Evolutionary conservation across 2,888 invertebrate genomes (phyloP).

Genomic region (Ophion costatus): DNA sequence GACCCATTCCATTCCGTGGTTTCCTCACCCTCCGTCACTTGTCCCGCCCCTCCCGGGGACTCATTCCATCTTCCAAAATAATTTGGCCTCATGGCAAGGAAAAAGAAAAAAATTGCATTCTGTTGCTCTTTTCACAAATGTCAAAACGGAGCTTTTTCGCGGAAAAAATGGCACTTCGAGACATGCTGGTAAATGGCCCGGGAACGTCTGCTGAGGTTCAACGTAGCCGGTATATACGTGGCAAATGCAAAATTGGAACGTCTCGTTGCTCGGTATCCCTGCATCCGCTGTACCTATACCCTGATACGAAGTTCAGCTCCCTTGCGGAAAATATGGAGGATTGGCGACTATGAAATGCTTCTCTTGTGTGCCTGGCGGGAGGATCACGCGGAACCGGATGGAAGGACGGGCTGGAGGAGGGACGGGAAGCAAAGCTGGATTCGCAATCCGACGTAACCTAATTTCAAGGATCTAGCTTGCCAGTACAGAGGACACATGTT

Average conservation of each 20-base stretch:
- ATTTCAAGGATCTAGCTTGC: conserved; percentile 60
- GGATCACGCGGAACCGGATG: not conserved
- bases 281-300: conserved; percentile 25
- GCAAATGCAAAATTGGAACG: conserved; percentile 63
- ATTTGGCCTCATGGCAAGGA: conserved; percentile 27
- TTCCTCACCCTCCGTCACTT: not conserved
- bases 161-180: conserved; percentile 37
- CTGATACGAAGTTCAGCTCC: conserved; percentile 17
- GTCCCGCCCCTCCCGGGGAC: not conserved
- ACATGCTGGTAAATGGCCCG: conserved; percentile 46
- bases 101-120: conserved; percentile 16
- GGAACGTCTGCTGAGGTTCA: conserved; percentile 8
- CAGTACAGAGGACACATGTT: conserved; percentile 38
- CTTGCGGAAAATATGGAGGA: conserved; percentile 64
- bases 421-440: conserved; percentile 57
- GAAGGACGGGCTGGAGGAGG: not conserved
- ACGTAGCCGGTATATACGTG: conserved; percentile 26
- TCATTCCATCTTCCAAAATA: conserved; percentile 43
- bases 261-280: conserved; percentile 35
- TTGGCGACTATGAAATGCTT: conserved; percentile 65
- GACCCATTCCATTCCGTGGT: conserved; percentile 35
- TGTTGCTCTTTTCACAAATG: conserved; percentile 6
- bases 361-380: conserved; percentile 1
- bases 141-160: conserved; percentile 34
- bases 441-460: conserved; percentile 68